Evolutionary conservation across 1,140 invertebrate genomes (phyloP).

Genomic region (Ridgeia piscesae): DNA sequence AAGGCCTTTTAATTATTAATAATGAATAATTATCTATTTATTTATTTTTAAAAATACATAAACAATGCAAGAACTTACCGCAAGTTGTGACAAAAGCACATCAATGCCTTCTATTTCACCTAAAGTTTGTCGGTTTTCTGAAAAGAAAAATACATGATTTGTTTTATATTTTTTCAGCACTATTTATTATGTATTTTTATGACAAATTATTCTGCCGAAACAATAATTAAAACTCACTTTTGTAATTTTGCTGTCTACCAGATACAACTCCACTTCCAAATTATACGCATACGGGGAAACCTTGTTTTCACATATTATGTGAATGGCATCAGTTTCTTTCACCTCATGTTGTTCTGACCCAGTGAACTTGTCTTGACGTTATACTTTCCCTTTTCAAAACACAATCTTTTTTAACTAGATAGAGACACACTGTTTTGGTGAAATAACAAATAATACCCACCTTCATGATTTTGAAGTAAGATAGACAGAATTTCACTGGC

Average conservation of each 20-base stretch:
- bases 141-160: slow-evolving; percentile 39
- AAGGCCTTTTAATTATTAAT: too few species aligned
- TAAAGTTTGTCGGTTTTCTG: slow-evolving; percentile 69
- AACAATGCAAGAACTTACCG: slow-evolving; percentile 65
- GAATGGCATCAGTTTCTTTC: not conserved
- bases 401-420: not conserved
- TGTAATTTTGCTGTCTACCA: too few species aligned
- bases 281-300: not conserved
- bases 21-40: too few species aligned
- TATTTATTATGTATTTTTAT: too few species aligned
- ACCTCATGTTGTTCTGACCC: not conserved
- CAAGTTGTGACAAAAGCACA: slow-evolving; percentile 90
- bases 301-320: not conserved
- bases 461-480: slow-evolving; percentile 84
- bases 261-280: not conserved
- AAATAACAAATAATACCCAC: slow-evolving; percentile 61
- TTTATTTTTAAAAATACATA: not conserved
- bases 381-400: not conserved
- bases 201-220: too few species aligned
- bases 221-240: too few species aligned
- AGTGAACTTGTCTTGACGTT: not conserved
- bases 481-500: slow-evolving; percentile 95
- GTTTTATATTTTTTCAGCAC: too few species aligned
- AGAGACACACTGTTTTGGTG: not conserved
- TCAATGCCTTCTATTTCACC: slow-evolving; percentile 96